These are phyloP conservation scores for Drosophila neotestacea DNA, from an alignment of 2,888 invertebrate genomes.

Conservation along the genomic window DNA sequence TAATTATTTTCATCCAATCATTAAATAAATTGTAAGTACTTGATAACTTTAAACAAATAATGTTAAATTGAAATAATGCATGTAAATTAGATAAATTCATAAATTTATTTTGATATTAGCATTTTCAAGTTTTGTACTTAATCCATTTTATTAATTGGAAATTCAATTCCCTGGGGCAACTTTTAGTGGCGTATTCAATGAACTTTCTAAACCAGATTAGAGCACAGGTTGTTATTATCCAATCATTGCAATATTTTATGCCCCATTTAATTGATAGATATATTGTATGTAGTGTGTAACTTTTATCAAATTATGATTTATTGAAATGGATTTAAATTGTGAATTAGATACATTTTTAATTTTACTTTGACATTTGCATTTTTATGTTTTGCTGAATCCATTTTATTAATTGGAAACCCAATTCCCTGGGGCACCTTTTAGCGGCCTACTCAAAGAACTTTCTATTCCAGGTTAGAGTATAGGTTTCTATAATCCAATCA, in stretches of 20 bases:
- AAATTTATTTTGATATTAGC: neutral
- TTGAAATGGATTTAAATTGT: neutral
- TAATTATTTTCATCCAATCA: slow-evolving; percentile 21
- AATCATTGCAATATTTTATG: slow-evolving; percentile 14
- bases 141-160: no score
- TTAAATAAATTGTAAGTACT: neutral
- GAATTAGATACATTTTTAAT: neutral
- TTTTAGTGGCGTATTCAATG: no score
- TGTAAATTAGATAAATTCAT: neutral
- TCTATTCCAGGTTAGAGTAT: no score
- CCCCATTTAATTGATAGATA: slow-evolving; percentile 9
- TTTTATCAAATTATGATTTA: neutral
- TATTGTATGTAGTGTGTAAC: neutral
- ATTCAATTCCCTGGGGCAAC: no score
- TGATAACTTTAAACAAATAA: neutral
- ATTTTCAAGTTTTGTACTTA: neutral
- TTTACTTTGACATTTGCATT: slow-evolving; percentile 5
- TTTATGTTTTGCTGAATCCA: neutral
- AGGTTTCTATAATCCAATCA: no score
- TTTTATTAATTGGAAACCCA: no score
- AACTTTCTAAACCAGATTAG: no score
- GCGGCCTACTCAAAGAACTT: no score
- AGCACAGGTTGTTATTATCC: neutral
- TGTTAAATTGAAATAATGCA: neutral
- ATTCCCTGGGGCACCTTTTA: no score